A percentile compares a stretch with the other conserved stretches of the same genome.
These are phyloP conservation scores for Pristiophorus japonicus DNA, from an alignment of 2,113 vertebrate species.

Conservation along the genomic window DNA sequence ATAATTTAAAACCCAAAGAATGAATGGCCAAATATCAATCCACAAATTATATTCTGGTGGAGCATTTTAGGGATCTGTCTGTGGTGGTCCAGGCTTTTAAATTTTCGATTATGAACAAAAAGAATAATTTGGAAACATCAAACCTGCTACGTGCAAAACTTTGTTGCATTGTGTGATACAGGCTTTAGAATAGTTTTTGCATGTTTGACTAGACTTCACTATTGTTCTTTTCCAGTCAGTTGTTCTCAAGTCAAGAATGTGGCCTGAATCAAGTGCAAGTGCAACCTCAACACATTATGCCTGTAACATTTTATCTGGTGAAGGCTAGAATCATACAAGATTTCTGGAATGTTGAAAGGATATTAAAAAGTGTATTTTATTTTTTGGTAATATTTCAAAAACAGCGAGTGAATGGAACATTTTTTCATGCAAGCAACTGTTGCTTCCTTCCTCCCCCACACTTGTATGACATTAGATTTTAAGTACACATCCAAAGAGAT, in stretches of 20 bases:
- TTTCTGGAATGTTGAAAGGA: not conserved
- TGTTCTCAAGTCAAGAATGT: not conserved
- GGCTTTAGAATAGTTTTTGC: not conserved
- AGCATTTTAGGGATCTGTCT: not conserved
- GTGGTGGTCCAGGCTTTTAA: not conserved
- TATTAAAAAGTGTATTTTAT: not conserved
- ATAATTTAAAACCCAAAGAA: not conserved
- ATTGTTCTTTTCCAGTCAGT: not conserved
- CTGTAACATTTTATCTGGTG: not conserved
- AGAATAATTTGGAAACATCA: not conserved
- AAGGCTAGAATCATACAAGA: not conserved
- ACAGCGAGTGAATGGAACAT: not conserved
- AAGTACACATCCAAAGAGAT: not conserved
- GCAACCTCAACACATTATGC: too few relatives aligned
- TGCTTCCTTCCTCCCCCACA: not conserved
- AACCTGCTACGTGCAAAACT: not conserved
- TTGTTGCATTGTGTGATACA: not conserved
- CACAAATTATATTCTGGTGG: not conserved
- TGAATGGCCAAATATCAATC: not conserved
- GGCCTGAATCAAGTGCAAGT: not conserved
- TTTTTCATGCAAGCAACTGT: not conserved
- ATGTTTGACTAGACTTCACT: not conserved
- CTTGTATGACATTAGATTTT: not conserved
- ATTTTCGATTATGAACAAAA: not conserved
- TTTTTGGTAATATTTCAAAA: not conserved